Percentiles rank a stretch among this genome's conserved stretches.
Evolutionary conservation across 2,113 vertebrate genomes (phyloP).

Genomic region (Protobothrops mucrosquamatus): DNA sequence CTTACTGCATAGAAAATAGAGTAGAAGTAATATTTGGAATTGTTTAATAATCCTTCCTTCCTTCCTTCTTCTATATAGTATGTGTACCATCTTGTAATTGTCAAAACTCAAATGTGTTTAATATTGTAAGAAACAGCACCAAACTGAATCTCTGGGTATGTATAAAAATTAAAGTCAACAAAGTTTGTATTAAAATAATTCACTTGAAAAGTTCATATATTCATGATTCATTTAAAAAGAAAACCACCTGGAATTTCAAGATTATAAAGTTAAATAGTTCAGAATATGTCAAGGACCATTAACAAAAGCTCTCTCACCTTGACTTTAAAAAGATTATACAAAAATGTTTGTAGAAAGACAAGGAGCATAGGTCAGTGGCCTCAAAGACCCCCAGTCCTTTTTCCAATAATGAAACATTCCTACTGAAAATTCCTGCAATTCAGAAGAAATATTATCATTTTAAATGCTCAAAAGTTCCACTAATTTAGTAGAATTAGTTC

Average conservation of each 20-base stretch:
- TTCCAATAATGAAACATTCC: slow-evolving; percentile 27
- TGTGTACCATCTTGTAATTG: background rate
- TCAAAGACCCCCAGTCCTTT: slow-evolving; percentile 5
- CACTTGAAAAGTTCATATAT: background rate
- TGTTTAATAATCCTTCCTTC: background rate
- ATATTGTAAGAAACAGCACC: background rate
- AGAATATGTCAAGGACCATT: background rate
- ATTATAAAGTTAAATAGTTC: background rate
- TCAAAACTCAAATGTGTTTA: background rate
- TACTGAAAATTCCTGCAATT: slow-evolving; percentile 47
- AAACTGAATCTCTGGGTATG: background rate
- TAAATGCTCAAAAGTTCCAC: slow-evolving; percentile 35
- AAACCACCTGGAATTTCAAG: background rate
- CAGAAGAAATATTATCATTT: slow-evolving; percentile 45
- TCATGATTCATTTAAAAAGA: background rate
- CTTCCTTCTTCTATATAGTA: background rate
- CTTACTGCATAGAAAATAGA: background rate
- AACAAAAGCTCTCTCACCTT: slow-evolving; percentile 18
- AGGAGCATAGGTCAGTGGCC: slow-evolving; percentile 2
- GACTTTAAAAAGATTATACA: background rate
- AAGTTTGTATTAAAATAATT: background rate
- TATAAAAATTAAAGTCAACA: background rate
- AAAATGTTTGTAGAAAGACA: slow-evolving; percentile 3
- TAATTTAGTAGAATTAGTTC: background rate
- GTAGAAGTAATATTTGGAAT: background rate